Evolutionary conservation across 2,888 invertebrate genomes (phyloP).

Genomic region (Balanococcus diminutus): DNA sequence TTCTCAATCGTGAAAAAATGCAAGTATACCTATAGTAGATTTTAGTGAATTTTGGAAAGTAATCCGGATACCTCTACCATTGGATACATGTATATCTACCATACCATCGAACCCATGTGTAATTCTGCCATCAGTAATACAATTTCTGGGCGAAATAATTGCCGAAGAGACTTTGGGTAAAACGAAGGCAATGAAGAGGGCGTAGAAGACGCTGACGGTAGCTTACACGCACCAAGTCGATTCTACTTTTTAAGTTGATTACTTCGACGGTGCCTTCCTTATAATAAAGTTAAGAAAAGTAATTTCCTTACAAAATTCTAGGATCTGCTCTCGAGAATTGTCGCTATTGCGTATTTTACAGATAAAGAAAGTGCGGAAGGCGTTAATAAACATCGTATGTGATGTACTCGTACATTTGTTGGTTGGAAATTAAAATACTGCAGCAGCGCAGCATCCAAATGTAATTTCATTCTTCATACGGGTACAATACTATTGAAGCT

Average conservation of each 20-base stretch:
- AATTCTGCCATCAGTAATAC: neutral
- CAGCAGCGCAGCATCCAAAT: neutral
- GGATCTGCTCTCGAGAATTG: neutral
- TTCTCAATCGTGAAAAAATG: too few relatives aligned
- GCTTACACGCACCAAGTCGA: neutral
- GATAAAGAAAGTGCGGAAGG: neutral
- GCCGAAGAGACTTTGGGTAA: neutral
- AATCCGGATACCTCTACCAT: neutral
- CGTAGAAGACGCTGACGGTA: too few relatives aligned
- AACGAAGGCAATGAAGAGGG: too few relatives aligned
- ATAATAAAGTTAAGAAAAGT: slow-evolving; percentile 20
- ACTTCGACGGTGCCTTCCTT: neutral
- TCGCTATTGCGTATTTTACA: slow-evolving; percentile 5
- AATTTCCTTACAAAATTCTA: slow-evolving; percentile 13
- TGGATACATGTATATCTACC: too few relatives aligned
- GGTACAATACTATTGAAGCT: neutral
- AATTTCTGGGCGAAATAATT: neutral
- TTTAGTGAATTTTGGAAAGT: neutral
- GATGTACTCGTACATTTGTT: slow-evolving; percentile 6
- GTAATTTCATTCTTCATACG: neutral
- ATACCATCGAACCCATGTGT: neutral
- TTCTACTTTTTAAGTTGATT: neutral
- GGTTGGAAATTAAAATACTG: neutral
- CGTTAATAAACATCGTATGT: slow-evolving; percentile 2
- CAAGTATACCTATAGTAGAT: too few relatives aligned